phyloP scores from a whole-genome alignment of 2,113 vertebrate species.

The Gambusia affinis region DNA sequence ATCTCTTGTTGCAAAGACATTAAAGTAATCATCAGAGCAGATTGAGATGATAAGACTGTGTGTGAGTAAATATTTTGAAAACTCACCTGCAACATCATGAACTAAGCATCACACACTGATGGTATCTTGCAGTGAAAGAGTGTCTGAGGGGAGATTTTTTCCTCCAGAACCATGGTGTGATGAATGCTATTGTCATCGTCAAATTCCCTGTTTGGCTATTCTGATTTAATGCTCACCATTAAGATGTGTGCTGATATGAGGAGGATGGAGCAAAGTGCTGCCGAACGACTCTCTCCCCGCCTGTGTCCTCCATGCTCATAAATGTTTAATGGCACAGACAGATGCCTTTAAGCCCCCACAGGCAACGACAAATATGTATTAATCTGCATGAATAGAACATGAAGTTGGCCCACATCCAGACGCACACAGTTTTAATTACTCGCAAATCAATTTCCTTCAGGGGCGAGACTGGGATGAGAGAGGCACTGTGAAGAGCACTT shows the following conservation, averaged over 20 bases:
- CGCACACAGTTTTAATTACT: conserved; percentile 80
- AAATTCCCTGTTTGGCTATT: conserved; percentile 60
- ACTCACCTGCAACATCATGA: background rate
- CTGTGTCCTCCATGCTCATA: conserved; percentile 69
- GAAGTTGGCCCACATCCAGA: conserved; percentile 74
- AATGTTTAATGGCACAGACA: conserved; percentile 81
- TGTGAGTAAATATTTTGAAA: conserved; percentile 12
- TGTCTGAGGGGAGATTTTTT: conserved; percentile 17
- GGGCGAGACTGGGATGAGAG: conserved; percentile 36
- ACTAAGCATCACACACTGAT: conserved; percentile 6
- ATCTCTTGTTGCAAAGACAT: background rate
- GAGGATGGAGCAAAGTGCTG: conserved; percentile 55
- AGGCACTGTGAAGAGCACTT: conserved; percentile 29
- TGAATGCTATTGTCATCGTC: conserved; percentile 51
- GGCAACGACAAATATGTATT: conserved; percentile 81
- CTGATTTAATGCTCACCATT: conserved; percentile 68
- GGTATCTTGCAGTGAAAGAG: conserved; percentile 2
- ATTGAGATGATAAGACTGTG: conserved; percentile 1
- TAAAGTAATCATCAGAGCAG: background rate
- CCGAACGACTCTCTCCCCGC: conserved; percentile 27
- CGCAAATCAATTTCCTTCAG: conserved; percentile 71
- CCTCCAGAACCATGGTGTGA: conserved; percentile 55
- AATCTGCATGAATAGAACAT: conserved; percentile 84
- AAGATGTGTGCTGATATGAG: conserved; percentile 66
- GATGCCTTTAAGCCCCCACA: conserved; percentile 76